Conservation (phyloP, 2,888 invertebrate species). For the Eurytoma californica region DNA sequence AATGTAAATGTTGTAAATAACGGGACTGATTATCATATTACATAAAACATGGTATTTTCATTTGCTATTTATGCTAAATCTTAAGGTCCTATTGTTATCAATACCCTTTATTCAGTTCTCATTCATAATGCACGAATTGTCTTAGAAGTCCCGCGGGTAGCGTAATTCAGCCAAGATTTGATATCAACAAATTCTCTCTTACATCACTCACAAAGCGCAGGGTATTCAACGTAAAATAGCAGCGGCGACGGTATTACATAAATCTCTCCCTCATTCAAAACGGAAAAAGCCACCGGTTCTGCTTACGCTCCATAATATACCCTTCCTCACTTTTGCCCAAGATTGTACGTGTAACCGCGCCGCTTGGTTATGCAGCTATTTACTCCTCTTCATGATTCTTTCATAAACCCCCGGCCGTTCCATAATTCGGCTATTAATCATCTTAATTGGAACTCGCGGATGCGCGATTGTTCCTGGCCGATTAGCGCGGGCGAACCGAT, state of each 20-base stretch:
- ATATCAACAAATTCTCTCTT: too few species aligned
- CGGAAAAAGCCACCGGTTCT: too few species aligned
- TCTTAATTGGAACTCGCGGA: conserved; percentile 53
- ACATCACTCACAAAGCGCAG: too few species aligned
- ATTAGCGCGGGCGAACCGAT: conserved; percentile 23
- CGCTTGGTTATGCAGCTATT: neutral
- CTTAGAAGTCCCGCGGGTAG: neutral
- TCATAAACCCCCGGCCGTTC: conserved; percentile 26
- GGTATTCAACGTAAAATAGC: too few species aligned
- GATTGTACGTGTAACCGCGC: conserved; percentile 14
- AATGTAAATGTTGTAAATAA: too few species aligned
- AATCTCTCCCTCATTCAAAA: neutral
- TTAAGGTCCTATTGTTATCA: too few species aligned
- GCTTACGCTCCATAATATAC: too few species aligned
- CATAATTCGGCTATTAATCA: conserved; percentile 53
- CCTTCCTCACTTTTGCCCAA: neutral
- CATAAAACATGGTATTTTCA: too few species aligned
- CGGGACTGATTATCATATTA: too few species aligned
- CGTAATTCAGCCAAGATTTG: too few species aligned
- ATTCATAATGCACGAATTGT: neutral
- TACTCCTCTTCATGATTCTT: conserved; percentile 45
- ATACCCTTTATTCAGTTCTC: too few species aligned
- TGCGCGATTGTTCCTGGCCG: conserved; percentile 48
- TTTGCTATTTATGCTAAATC: too few species aligned
- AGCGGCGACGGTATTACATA: neutral